Evolutionary conservation across 1,140 invertebrate species (phyloP).

Genomic region (Zeugodacus cucurbitae): DNA sequence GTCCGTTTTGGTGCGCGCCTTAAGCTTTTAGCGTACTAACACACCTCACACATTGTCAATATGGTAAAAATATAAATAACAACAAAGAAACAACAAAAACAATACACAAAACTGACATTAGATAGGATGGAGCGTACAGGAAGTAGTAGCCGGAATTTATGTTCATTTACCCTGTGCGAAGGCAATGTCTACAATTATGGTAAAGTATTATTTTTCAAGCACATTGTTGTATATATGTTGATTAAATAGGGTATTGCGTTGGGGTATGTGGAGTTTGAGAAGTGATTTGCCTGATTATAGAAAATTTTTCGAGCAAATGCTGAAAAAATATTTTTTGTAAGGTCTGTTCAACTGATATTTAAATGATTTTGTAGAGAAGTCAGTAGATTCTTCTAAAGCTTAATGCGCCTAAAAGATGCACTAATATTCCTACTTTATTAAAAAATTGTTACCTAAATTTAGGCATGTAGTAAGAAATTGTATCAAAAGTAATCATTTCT

Average conservation of each 20-base stretch:
- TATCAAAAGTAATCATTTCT: too few species aligned
- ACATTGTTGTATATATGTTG: neutral
- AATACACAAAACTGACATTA: neutral
- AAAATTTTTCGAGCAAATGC: too few species aligned
- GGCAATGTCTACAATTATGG: conserved; percentile 17
- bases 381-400: too few species aligned
- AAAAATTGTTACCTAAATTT: too few species aligned
- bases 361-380: too few species aligned
- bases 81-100: neutral
- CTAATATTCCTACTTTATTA: too few species aligned
- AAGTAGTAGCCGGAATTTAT: neutral
- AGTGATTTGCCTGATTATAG: too few species aligned
- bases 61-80: neutral
- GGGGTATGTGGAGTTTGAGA: neutral
- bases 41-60: neutral
- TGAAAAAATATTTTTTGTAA: too few species aligned
- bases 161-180: neutral
- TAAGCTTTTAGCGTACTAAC: conserved; percentile 20
- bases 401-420: neutral
- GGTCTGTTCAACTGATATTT: too few species aligned
- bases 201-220: neutral
- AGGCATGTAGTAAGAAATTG: too few species aligned
- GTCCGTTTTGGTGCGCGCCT: neutral
- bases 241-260: neutral
- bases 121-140: neutral